Percentiles rank a stretch among this genome's conserved stretches.
These are phyloP conservation scores for Dendropsophus ebraccatus DNA, from an alignment of 2,113 vertebrate genomes.

Conservation along the genomic window DNA sequence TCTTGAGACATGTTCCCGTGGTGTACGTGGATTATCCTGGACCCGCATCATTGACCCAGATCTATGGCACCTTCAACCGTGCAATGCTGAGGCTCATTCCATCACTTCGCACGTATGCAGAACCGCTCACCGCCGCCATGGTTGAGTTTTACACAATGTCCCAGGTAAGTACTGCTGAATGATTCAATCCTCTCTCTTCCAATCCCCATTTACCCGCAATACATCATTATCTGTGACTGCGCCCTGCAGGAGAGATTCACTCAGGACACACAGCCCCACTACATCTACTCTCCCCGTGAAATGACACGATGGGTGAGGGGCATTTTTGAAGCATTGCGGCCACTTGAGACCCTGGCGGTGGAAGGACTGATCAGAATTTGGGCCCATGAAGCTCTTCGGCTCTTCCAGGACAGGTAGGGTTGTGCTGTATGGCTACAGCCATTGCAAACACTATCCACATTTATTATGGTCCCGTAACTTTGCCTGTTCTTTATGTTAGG, in stretches of 20 bases:
- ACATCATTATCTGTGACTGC: background rate
- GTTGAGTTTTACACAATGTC: constrained; percentile 99
- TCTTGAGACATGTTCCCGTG: constrained; percentile 94
- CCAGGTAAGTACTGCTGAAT: constrained; percentile 76
- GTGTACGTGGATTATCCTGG: constrained; percentile 98
- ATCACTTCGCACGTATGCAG: constrained; percentile 90
- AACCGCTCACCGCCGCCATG: constrained; percentile 97
- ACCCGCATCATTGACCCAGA: constrained; percentile 96
- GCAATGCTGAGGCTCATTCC: constrained; percentile 97
- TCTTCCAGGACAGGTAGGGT: constrained; percentile 94
- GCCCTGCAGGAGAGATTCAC: constrained; percentile 91
- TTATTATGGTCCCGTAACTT: background rate
- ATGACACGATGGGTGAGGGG: constrained; percentile 99
- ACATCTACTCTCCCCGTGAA: constrained; percentile 98
- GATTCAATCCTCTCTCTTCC: background rate
- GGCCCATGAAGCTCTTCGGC: constrained; percentile 97
- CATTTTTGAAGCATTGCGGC: constrained; percentile 92
- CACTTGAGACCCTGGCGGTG: constrained; percentile 93
- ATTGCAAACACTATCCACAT: background rate
- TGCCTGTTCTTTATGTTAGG: constrained; percentile 67
- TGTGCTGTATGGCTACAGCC: background rate
- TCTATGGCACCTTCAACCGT: constrained; percentile 97
- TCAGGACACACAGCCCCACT: constrained; percentile 97
- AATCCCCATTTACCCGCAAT: background rate
- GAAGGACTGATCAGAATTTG: constrained; percentile 97